Conservation (phyloP, 1,140 invertebrate genomes). For the Colletes latitarsis region DNA sequence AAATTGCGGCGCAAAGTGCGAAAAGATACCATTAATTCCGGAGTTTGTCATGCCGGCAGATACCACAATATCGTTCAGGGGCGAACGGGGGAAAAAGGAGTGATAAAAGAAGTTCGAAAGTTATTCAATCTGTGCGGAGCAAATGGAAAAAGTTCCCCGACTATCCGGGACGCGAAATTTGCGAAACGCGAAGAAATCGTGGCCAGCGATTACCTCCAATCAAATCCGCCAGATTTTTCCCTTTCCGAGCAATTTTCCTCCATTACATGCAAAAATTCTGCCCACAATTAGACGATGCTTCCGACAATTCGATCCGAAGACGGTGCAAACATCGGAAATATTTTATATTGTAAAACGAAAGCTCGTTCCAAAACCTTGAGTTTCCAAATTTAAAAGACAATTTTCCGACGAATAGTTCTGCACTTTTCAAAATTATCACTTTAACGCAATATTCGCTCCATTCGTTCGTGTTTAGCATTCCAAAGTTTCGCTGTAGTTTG, state of each 20-base stretch:
- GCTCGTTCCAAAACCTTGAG: no score
- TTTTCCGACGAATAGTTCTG: no score
- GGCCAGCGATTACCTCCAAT: neutral
- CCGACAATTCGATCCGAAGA: no score
- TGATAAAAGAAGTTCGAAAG: constrained; percentile 45
- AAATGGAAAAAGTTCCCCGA: constrained; percentile 48
- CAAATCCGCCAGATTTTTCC: neutral
- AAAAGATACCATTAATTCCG: constrained; percentile 47
- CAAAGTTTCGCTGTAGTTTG: no score
- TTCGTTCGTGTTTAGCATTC: no score
- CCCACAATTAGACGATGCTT: no score
- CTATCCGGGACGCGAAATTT: constrained; percentile 28
- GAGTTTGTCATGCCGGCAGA: constrained; percentile 38
- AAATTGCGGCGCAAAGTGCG: constrained; percentile 11
- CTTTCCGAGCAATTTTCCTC: no score
- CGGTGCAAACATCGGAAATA: no score
- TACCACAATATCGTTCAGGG: constrained; percentile 34
- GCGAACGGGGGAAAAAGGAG: neutral
- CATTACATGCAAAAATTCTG: neutral
- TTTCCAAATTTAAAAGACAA: no score
- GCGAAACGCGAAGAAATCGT: constrained; percentile 23
- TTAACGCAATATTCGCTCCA: no score
- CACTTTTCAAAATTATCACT: no score
- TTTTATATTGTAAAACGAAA: no score
- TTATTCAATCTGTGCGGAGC: constrained; percentile 48